Conservation (phyloP, 2,113 vertebrate species). For the Chiloscyllium plagiosum region DNA sequence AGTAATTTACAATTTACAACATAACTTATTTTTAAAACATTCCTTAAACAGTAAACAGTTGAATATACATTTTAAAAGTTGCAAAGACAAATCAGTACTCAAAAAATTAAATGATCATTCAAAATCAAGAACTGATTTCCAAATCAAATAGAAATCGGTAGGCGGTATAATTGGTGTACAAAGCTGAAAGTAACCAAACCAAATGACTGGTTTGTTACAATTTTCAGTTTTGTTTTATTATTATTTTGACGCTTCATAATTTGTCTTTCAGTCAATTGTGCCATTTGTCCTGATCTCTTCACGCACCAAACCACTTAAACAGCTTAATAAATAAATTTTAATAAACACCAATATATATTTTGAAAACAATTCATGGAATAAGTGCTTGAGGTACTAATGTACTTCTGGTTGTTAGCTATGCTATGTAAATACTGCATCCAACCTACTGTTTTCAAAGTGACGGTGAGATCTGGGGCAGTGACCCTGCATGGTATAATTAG, state of each 20-base stretch:
- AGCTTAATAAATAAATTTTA: neutral
- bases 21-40: neutral
- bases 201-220: neutral
- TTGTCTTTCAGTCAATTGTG: neutral
- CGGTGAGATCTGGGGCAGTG: constrained; percentile 70
- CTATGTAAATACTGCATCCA: neutral
- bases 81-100: neutral
- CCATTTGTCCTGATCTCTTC: neutral
- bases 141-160: neutral
- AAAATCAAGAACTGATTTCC: neutral
- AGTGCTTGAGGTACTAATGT: neutral
- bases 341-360: neutral
- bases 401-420: neutral
- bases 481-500: constrained; percentile 84
- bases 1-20: neutral
- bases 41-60: neutral
- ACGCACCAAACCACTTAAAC: neutral
- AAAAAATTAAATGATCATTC: neutral
- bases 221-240: neutral
- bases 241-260: neutral
- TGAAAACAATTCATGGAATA: neutral
- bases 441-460: constrained; percentile 68
- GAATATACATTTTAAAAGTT: neutral
- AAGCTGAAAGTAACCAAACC: neutral
- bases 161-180: neutral